Evolutionary conservation across 2,113 vertebrate species (phyloP), one percentile per base, ranked within the genome.

Genomic region (Nycticryphes semicollaris): DNA sequence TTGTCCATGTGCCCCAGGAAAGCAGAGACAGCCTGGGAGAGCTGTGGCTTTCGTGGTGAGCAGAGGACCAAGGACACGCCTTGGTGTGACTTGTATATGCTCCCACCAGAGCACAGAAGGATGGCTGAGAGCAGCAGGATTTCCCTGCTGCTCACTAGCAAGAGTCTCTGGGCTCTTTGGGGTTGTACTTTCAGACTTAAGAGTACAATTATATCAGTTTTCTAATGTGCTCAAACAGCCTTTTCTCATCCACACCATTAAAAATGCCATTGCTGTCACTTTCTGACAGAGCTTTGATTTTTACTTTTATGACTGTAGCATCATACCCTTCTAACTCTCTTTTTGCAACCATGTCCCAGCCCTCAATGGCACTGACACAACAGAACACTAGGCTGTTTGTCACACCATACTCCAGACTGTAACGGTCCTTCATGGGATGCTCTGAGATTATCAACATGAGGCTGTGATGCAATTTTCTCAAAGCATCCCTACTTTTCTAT

Each of bases 341-440:
- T 66, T 47, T 9, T 59, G 56, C 33, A 47, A 62, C 45, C 10
- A 9, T 6, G 37, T 27, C 57, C 73, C 62, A 87, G 68, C 15
- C 28, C 22, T 10, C 0, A 0, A 24, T 9, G 41, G 62, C 51
- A 35, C 19, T 13, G 35, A 51, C 33, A 51, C 3, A 12, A 37
- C 35, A 57, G 51, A 70, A 76, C 39, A 27, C 0, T 3, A 73
- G 6, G 12, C 19, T 47, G 33, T 35, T 9, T 35, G 22, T n/a
- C 41, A 41, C 9, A 14, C 27, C 12, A 9, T 27, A 23, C 53
- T 48, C 66, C 37, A 43, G 67, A 43, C 60, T 2, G 0, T 33
- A 45, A 41, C 0, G 0, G 13, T 30, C 16, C 30, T 84, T 48
- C 22, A 20, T 5, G 1, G 28, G 57, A 43, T 43, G 14, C 12